Percentiles rank a stretch among this genome's conserved stretches.
These are phyloP conservation scores for Zonotrichia leucophrys DNA, from an alignment of 2,113 vertebrate species.

Conservation along the genomic window DNA sequence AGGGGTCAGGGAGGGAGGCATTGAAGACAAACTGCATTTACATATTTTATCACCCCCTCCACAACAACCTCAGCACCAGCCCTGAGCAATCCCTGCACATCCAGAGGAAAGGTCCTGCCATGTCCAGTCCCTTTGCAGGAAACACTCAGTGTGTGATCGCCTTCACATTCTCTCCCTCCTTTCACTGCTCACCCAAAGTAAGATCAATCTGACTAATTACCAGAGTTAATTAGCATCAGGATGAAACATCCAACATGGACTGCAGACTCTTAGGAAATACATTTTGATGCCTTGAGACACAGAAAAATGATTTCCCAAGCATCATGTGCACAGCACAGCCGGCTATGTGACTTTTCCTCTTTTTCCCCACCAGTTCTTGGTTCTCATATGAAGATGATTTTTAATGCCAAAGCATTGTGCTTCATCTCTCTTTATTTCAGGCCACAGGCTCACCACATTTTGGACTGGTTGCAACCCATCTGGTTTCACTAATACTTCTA, in stretches of 20 bases:
- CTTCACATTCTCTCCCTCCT: not conserved
- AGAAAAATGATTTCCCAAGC: not conserved
- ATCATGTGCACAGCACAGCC: not conserved
- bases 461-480: slow-evolving; percentile 60
- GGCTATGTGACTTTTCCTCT: not conserved
- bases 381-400: slow-evolving; percentile 33
- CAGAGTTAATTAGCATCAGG: not conserved
- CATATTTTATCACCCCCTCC: not conserved
- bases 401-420: slow-evolving; percentile 62
- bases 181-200: not conserved
- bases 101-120: not conserved
- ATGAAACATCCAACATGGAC: not conserved
- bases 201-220: not conserved
- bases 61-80: not conserved
- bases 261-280: not conserved
- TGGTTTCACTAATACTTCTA: slow-evolving; percentile 64
- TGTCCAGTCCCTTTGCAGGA: not conserved
- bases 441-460: slow-evolving; percentile 52
- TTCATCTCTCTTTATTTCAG: slow-evolving; percentile 53
- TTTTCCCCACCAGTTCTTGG: slow-evolving; percentile 3
- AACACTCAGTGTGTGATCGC: accelerated
- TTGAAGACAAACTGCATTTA: not conserved
- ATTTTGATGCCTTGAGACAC: not conserved
- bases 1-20: not conserved
- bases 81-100: not conserved